A percentile compares a stretch with the other conserved stretches of the same genome.
Conservation (phyloP, 2,888 invertebrate species). For the Cylloceria caligata region DNA sequence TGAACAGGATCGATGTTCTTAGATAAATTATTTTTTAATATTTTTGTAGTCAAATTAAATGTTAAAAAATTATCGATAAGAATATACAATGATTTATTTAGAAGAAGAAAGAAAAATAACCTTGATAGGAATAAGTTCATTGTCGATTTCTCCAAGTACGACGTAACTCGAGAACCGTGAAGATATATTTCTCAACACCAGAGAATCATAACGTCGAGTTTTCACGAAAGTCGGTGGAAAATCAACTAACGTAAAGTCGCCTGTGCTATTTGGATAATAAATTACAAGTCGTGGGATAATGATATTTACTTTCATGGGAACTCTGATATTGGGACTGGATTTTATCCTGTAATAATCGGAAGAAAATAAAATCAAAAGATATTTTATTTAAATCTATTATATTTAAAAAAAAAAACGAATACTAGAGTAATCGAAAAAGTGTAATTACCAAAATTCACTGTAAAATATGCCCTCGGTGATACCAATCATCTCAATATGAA, state of each 20-base stretch:
- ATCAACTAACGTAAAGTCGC: slow-evolving; percentile 83
- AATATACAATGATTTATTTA: background rate
- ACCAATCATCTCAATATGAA: slow-evolving; percentile 83
- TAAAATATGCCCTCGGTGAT: slow-evolving; percentile 79
- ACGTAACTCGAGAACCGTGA: slow-evolving; percentile 83
- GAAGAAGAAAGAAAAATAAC: slow-evolving; percentile 67
- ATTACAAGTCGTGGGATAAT: slow-evolving; percentile 82
- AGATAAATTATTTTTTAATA: slow-evolving; percentile 25
- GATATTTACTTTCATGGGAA: slow-evolving; percentile 73
- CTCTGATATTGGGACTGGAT: slow-evolving; percentile 74
- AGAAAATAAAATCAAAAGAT: background rate
- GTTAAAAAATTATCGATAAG: background rate
- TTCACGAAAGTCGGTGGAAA: slow-evolving; percentile 84
- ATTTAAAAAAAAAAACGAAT: background rate
- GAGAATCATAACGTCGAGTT: slow-evolving; percentile 78
- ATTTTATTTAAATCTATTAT: background rate
- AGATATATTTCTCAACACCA: slow-evolving; percentile 84
- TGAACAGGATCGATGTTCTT: slow-evolving; percentile 69
- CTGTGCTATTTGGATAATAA: slow-evolving; percentile 81
- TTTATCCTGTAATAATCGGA: slow-evolving; percentile 74
- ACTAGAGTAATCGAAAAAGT: slow-evolving; percentile 57
- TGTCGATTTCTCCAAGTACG: slow-evolving; percentile 80
- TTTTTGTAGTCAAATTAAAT: slow-evolving; percentile 1
- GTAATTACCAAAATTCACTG: slow-evolving; percentile 84
- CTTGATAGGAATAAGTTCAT: slow-evolving; percentile 76